A percentile compares a stretch with the other conserved stretches of the same genome.
These are phyloP conservation scores for Apis laboriosa DNA, from an alignment of 1,140 invertebrate genomes.

Conservation along the genomic window DNA sequence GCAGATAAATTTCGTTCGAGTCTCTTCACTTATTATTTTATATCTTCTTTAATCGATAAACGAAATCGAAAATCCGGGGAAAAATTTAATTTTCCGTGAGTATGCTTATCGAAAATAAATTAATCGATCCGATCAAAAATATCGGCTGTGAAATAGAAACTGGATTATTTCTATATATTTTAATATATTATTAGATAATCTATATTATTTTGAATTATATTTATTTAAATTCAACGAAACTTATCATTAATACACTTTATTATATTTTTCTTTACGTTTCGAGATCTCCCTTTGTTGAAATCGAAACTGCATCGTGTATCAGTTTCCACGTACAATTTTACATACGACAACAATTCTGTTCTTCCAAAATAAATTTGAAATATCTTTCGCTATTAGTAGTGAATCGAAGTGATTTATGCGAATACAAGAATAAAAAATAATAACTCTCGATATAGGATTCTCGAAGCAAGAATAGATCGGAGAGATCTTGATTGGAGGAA, in stretches of 20 bases:
- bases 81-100: not conserved
- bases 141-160: not conserved
- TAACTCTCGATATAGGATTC: not conserved
- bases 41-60: not conserved
- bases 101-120: not conserved
- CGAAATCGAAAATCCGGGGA: not conserved
- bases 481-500: not conserved
- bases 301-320: not conserved
- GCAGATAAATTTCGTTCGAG: not conserved
- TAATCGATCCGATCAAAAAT: not conserved
- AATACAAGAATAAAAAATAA: conserved; percentile 6
- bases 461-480: not conserved
- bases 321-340: not conserved
- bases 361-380: not conserved
- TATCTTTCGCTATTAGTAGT: not conserved
- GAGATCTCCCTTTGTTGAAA: not conserved
- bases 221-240: not conserved
- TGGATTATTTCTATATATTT: not conserved
- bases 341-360: no score
- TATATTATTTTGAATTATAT: not conserved
- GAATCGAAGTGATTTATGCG: not conserved
- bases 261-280: not conserved
- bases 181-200: not conserved
- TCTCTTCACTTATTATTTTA: not conserved
- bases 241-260: not conserved